These are phyloP conservation scores for Matsumurasca onukii DNA, from an alignment of 1,140 invertebrate genomes.

Conservation along the genomic window DNA sequence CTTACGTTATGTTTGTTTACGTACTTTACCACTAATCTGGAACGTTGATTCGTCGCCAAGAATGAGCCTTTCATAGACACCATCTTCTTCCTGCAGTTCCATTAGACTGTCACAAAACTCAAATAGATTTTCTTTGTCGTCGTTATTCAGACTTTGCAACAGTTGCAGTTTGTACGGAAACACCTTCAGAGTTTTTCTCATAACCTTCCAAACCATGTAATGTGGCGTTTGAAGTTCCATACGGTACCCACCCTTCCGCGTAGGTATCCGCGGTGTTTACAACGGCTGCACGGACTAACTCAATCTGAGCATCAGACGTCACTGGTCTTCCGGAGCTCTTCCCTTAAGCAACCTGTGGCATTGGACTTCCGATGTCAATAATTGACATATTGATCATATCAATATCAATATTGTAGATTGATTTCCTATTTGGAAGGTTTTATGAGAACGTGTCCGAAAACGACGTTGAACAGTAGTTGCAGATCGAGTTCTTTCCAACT, in stretches of 20 bases:
- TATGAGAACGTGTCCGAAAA: too few relatives aligned
- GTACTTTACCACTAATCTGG: not conserved
- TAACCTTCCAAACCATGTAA: not conserved
- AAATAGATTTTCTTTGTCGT: not conserved
- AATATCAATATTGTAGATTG: too few relatives aligned
- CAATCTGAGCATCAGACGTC: too few relatives aligned
- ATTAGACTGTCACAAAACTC: not conserved
- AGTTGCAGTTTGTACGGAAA: not conserved
- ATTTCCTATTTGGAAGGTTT: conserved; percentile 8
- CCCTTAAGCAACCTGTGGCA: conserved; percentile 2
- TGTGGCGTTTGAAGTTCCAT: not conserved
- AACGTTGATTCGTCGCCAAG: not conserved
- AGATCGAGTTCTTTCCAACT: conserved; percentile 4
- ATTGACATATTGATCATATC: too few relatives aligned
- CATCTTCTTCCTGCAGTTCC: conserved; percentile 5
- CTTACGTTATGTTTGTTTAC: conserved; percentile 2
- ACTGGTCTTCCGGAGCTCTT: conserved; percentile 9
- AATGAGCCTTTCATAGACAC: too few relatives aligned
- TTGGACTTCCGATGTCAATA: not conserved
- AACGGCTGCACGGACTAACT: not conserved
- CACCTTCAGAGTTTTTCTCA: not conserved
- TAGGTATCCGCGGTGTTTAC: not conserved
- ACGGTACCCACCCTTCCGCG: conserved; percentile 1
- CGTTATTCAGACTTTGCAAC: not conserved
- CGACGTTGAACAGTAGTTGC: not conserved